Percentiles rank a stretch among this genome's conserved stretches.
phyloP scores from a whole-genome alignment of 2,888 invertebrate genomes.

The Boloria selene region DNA sequence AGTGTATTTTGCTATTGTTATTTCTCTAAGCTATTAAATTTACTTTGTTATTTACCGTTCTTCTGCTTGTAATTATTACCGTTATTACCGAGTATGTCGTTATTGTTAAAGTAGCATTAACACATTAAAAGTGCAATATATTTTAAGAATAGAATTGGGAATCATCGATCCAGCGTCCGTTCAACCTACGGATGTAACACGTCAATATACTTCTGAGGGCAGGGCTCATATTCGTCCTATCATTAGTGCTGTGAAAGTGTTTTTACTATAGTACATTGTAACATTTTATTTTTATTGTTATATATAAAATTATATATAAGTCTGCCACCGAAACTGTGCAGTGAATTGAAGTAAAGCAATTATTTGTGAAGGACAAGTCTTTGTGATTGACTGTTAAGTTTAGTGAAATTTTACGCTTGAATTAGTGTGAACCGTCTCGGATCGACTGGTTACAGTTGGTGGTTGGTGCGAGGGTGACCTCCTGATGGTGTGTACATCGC shows the following conservation, averaged over 20 bases:
- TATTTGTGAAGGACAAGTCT: slow-evolving; percentile 52
- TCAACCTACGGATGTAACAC: slow-evolving; percentile 78
- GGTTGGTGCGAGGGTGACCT: slow-evolving; percentile 77
- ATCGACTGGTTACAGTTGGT: slow-evolving; percentile 76
- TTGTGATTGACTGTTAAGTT: slow-evolving; percentile 44
- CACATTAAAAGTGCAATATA: slow-evolving; percentile 45
- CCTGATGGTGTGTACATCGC: slow-evolving; percentile 95
- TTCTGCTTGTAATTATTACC: slow-evolving; percentile 62
- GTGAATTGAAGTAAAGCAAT: slow-evolving; percentile 37
- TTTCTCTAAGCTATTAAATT: slow-evolving; percentile 58
- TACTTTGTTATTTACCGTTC: slow-evolving; percentile 78
- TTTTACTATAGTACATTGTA: slow-evolving; percentile 48
- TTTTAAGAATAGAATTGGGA: slow-evolving; percentile 50
- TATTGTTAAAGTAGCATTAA: slow-evolving; percentile 41
- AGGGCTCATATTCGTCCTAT: slow-evolving; percentile 67
- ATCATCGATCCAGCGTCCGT: slow-evolving; percentile 71
- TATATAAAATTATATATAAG: slow-evolving; percentile 22
- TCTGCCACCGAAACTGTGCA: slow-evolving; percentile 27
- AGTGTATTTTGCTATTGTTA: slow-evolving; percentile 73
- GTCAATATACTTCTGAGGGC: slow-evolving; percentile 78
- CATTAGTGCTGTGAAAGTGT: slow-evolving; percentile 74
- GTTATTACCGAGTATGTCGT: slow-evolving; percentile 59
- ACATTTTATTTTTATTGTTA: slow-evolving; percentile 31
- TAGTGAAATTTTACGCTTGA: slow-evolving; percentile 46
- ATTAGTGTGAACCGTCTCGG: slow-evolving; percentile 48